phyloP scores from a whole-genome alignment of 2,113 vertebrate species.

The Merops nubicus region DNA sequence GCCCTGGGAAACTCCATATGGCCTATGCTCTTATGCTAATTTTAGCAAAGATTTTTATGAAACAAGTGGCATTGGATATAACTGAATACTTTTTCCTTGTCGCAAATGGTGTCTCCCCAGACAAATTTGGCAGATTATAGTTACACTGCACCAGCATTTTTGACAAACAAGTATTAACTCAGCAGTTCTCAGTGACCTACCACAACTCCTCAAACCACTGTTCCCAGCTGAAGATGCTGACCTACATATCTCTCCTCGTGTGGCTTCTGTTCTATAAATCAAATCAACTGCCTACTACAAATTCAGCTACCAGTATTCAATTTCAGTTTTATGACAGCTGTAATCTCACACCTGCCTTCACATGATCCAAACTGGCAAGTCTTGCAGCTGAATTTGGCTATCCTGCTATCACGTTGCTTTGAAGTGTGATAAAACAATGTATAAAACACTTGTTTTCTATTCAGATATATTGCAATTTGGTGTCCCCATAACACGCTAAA shows the following conservation, averaged over 20 bases:
- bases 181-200: neutral
- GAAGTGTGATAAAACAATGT: slow-evolving; percentile 60
- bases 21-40: neutral
- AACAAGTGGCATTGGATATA: neutral
- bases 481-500: slow-evolving; percentile 46
- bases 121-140: neutral
- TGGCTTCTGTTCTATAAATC: slow-evolving; percentile 59
- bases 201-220: neutral
- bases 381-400: slow-evolving; percentile 56
- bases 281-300: slow-evolving; percentile 57
- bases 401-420: neutral
- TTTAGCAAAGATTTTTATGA: neutral
- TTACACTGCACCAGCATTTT: neutral
- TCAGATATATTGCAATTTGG: slow-evolving; percentile 46
- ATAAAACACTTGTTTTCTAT: slow-evolving; percentile 65
- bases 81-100: neutral
- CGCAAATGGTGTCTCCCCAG: neutral
- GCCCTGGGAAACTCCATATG: slow-evolving; percentile 1
- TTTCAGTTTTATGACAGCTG: slow-evolving; percentile 66
- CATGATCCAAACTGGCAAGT: slow-evolving; percentile 60
- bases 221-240: slow-evolving; percentile 54
- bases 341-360: slow-evolving; percentile 61
- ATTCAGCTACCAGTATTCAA: slow-evolving; percentile 55
- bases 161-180: slow-evolving; percentile 30
- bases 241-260: slow-evolving; percentile 43